Evolutionary conservation across 2,113 vertebrate genomes (phyloP).

Genomic region (Erythrocebus patas): DNA sequence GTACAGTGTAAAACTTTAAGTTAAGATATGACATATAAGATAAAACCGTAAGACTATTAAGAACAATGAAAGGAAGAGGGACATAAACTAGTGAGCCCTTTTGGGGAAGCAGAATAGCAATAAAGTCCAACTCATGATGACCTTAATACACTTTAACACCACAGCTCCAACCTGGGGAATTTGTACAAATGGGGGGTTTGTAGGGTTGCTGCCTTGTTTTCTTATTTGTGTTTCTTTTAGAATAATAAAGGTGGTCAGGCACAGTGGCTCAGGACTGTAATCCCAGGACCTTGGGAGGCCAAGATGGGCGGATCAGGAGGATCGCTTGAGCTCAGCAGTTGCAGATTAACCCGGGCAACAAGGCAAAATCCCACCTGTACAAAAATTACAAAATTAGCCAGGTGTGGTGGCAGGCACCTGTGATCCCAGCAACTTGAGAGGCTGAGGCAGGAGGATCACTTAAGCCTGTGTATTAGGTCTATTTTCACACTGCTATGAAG

Average conservation of each 20-base stretch:
- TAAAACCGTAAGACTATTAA: not conserved
- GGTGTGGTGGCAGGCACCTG: no score
- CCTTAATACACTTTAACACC: not conserved
- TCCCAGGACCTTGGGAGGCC: no score
- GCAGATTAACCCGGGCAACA: no score
- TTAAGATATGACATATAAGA: not conserved
- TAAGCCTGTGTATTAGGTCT: no score
- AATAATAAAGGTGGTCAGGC: not conserved
- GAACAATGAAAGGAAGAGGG: not conserved
- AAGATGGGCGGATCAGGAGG: no score
- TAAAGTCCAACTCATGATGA: not conserved
- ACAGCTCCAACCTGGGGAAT: not conserved
- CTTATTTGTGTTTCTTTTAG: not conserved
- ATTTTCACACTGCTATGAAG: no score
- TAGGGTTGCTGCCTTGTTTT: not conserved
- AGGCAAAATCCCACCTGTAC: no score
- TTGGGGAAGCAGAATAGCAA: not conserved
- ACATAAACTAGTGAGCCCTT: not conserved
- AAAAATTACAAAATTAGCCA: no score
- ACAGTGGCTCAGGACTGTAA: no score
- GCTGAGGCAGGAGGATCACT: no score
- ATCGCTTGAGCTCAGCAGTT: no score
- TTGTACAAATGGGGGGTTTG: not conserved
- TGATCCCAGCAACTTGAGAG: no score
- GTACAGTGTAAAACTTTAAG: not conserved